These are phyloP conservation scores for Centropus bengalensis DNA, from an alignment of 2,113 vertebrate genomes.

Conservation along the genomic window DNA sequence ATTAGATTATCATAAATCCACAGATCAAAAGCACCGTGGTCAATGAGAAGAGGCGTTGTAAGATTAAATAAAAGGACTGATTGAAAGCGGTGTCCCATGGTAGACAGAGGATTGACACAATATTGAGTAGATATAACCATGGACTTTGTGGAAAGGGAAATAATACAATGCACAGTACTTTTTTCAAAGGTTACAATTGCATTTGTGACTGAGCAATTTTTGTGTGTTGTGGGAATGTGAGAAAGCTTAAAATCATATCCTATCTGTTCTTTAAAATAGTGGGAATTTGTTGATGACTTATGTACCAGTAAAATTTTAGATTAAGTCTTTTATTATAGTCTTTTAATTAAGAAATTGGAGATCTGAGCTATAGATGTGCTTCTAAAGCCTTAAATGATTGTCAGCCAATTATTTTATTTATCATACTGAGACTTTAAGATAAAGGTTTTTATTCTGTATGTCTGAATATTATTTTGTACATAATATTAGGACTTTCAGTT, in stretches of 20 bases:
- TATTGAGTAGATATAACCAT: constrained; percentile 48
- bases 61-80: constrained; percentile 77
- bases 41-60: constrained; percentile 66
- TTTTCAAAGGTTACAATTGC: constrained; percentile 21
- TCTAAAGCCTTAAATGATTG: background rate
- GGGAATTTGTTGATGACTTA: background rate
- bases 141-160: constrained; percentile 25
- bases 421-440: background rate
- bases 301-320: background rate
- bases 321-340: background rate
- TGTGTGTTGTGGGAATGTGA: background rate
- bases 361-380: background rate
- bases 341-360: constrained; percentile 8
- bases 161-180: background rate
- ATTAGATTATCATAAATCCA: constrained; percentile 79
- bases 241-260: background rate
- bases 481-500: background rate
- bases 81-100: constrained; percentile 69
- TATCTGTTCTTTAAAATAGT: background rate
- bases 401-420: background rate
- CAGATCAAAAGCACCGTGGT: constrained; percentile 72
- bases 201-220: background rate
- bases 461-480: background rate
- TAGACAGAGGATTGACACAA: constrained; percentile 44
- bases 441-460: background rate